phyloP scores from a whole-genome alignment of 2,113 vertebrate genomes.

The Colistium nudipinnis region DNA sequence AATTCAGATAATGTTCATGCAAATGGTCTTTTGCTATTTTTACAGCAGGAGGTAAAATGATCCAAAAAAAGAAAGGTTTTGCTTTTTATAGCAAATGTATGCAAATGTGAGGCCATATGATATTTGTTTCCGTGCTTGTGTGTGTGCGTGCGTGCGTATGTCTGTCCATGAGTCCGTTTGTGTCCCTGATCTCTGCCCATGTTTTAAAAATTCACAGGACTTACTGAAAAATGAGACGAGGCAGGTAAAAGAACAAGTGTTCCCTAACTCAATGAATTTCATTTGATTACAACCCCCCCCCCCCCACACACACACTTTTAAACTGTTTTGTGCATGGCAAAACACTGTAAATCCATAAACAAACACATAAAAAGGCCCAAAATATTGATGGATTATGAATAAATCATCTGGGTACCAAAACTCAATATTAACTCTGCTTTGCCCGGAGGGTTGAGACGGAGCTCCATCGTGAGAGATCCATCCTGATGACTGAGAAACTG shows the following conservation, averaged over 20 bases:
- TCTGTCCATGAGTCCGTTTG: background rate
- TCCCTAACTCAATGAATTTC: constrained; percentile 74
- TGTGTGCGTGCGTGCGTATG: background rate
- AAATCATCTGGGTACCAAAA: constrained; percentile 70
- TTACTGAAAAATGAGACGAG: constrained; percentile 53
- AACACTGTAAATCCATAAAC: constrained; percentile 76
- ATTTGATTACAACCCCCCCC: constrained; percentile 22
- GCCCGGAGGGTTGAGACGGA: constrained; percentile 66
- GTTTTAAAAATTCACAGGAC: constrained; percentile 31
- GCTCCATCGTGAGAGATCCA: constrained; percentile 58
- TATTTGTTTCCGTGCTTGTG: no score
- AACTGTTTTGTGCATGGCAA: constrained; percentile 70
- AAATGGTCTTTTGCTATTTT: constrained; percentile 1
- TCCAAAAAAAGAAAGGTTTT: background rate
- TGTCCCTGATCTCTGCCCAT: background rate
- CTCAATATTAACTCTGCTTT: constrained; percentile 71
- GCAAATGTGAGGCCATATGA: background rate
- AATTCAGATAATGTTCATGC: constrained; percentile 7
- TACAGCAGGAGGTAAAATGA: background rate
- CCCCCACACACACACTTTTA: constrained; percentile 14
- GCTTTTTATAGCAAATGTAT: background rate
- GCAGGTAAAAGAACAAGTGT: constrained; percentile 64
- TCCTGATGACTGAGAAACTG: constrained; percentile 67
- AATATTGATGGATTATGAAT: constrained; percentile 78
- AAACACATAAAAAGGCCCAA: constrained; percentile 73